Evolutionary conservation across 2,113 vertebrate species (phyloP).

Genomic region (Gopherus evgoodei): DNA sequence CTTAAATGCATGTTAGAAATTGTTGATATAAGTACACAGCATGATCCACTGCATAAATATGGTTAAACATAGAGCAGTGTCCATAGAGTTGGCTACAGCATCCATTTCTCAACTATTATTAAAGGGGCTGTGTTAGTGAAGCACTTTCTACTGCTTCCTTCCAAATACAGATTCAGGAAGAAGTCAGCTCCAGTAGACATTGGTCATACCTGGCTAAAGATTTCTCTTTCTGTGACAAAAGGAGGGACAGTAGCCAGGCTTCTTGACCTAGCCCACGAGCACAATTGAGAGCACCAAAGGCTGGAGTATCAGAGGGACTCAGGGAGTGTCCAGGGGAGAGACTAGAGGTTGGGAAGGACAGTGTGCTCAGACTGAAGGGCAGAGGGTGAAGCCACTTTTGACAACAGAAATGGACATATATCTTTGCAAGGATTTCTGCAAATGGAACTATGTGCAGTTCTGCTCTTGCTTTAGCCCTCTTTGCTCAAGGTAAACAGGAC

Average conservation of each 20-base stretch:
- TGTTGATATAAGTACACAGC: not conserved
- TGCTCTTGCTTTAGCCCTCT: not conserved
- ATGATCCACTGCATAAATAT: not conserved
- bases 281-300: not conserved
- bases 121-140: not conserved
- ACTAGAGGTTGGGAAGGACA: not conserved
- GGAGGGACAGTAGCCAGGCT: rapidly evolving
- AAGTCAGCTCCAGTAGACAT: not conserved
- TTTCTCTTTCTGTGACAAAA: not conserved
- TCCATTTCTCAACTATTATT: not conserved
- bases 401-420: not conserved
- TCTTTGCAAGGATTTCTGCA: not conserved
- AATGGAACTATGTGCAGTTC: not conserved
- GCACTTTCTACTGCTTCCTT: not conserved
- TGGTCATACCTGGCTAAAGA: not conserved
- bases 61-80: not conserved
- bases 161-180: not conserved
- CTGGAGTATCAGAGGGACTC: not conserved
- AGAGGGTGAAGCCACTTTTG: not conserved
- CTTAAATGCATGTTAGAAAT: not conserved
- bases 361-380: not conserved
- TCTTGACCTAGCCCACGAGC: not conserved
- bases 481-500: not conserved
- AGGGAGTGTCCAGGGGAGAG: not conserved
- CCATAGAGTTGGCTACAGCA: not conserved